Percentiles rank a stretch among this genome's conserved stretches.
Evolutionary conservation across 2,888 invertebrate species (phyloP).

Genomic region (Athalia cordata): DNA sequence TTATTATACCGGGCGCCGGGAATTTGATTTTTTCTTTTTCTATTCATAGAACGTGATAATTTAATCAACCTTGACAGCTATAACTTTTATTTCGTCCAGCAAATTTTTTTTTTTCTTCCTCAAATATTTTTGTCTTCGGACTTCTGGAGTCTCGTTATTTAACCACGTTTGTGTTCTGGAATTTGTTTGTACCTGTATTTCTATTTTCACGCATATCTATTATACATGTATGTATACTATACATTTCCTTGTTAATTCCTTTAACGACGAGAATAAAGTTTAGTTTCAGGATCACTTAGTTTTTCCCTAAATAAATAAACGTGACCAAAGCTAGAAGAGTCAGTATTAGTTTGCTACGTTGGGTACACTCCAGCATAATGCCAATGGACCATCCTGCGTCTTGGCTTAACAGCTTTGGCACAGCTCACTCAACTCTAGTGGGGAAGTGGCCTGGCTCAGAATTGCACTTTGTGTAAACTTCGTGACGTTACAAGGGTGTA

Average conservation of each 20-base stretch:
- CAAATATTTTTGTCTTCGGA: too few relatives aligned
- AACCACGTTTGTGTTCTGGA: too few relatives aligned
- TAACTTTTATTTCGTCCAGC: background rate
- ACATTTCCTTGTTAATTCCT: background rate
- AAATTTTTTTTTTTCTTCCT: too few relatives aligned
- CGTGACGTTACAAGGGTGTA: background rate
- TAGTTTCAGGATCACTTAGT: conserved; percentile 15
- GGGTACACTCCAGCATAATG: background rate
- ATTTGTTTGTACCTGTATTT: background rate
- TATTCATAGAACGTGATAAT: background rate
- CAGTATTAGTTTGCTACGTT: background rate
- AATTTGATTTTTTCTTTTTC: background rate
- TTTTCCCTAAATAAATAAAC: conserved; percentile 29
- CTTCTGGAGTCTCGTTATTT: too few relatives aligned
- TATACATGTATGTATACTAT: background rate
- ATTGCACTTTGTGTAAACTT: conserved; percentile 5
- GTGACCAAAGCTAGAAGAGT: background rate
- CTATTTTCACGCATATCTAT: background rate
- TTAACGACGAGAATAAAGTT: background rate
- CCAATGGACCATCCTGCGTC: background rate
- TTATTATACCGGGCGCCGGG: background rate
- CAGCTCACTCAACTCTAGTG: too few relatives aligned
- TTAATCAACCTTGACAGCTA: too few relatives aligned
- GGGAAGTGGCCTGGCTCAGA: background rate
- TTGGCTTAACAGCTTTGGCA: too few relatives aligned